Evolutionary conservation across 2,888 invertebrate species (phyloP).

Genomic region (Caprella mutica): DNA sequence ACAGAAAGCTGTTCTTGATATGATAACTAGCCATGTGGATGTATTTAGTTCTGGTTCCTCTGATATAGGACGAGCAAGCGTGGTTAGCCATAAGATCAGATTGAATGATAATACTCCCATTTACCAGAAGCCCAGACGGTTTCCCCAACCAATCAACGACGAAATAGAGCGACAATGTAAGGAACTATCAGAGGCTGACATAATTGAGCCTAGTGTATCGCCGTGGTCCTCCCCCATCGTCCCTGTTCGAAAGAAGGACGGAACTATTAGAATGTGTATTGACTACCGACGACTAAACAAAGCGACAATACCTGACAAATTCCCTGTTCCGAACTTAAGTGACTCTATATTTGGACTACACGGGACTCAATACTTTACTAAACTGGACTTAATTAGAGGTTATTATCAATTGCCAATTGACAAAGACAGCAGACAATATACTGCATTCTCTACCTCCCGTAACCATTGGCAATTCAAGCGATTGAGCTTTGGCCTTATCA

Average conservation of each 20-base stretch:
- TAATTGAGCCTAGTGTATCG: background rate
- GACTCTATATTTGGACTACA: slow-evolving; percentile 2
- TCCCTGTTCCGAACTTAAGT: background rate
- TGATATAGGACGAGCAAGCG: background rate
- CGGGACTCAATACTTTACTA: slow-evolving; percentile 3
- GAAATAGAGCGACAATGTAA: background rate
- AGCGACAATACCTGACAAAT: background rate
- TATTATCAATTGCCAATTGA: slow-evolving; percentile 1
- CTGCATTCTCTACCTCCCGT: slow-evolving; percentile 2
- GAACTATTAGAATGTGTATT: background rate
- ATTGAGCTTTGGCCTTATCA: slow-evolving; percentile 1
- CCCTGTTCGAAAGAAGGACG: slow-evolving; percentile 2
- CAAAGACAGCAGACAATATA: background rate
- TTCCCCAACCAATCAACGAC: background rate
- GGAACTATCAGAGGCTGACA: background rate
- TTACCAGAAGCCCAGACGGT: slow-evolving; percentile 6
- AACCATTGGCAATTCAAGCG: background rate
- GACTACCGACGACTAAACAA: background rate
- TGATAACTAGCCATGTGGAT: no score
- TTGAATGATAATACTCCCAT: background rate
- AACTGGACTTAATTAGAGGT: background rate
- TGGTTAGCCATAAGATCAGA: background rate
- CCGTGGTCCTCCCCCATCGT: slow-evolving; percentile 1
- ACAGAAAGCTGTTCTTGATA: no score
- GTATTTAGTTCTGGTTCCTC: slow-evolving; percentile 3